These are phyloP conservation scores for Pterocles gutturalis DNA, from an alignment of 2,113 vertebrate species.

Conservation along the genomic window DNA sequence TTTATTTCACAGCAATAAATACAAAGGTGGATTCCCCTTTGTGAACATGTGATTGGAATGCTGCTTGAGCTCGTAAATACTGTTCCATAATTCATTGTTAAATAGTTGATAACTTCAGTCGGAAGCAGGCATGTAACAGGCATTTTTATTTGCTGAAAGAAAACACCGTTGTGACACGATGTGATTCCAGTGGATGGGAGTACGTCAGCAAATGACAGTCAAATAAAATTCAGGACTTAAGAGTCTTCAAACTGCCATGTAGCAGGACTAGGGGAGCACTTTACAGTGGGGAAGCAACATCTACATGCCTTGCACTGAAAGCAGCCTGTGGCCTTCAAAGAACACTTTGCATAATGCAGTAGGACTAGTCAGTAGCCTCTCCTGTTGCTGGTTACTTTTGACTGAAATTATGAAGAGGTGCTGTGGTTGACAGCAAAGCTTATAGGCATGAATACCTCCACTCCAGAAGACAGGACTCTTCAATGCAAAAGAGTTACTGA, in stretches of 20 bases:
- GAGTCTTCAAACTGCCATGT: neutral
- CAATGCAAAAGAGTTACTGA: neutral
- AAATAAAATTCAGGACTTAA: neutral
- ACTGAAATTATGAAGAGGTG: neutral
- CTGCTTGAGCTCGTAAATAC: slow-evolving; percentile 20
- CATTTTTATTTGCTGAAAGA: neutral
- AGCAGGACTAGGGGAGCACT: neutral
- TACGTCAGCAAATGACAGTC: neutral
- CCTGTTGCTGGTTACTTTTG: neutral
- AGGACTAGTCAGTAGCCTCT: neutral
- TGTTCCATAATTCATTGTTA: slow-evolving; percentile 8
- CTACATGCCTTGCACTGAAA: neutral
- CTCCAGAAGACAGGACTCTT: neutral
- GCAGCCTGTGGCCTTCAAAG: neutral
- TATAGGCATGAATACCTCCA: neutral
- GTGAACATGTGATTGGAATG: neutral
- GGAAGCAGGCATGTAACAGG: neutral
- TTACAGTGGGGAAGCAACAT: neutral
- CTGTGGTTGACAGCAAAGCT: neutral
- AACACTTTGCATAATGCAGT: neutral
- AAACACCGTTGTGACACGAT: neutral
- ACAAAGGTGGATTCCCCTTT: slow-evolving; percentile 2
- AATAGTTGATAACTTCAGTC: neutral
- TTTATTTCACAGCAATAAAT: slow-evolving; percentile 42
- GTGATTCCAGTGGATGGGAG: neutral